A percentile compares a stretch with the other conserved stretches of the same genome.
Evolutionary conservation across 2,113 vertebrate genomes (phyloP).

Genomic region (Tachuris rubrigastra): DNA sequence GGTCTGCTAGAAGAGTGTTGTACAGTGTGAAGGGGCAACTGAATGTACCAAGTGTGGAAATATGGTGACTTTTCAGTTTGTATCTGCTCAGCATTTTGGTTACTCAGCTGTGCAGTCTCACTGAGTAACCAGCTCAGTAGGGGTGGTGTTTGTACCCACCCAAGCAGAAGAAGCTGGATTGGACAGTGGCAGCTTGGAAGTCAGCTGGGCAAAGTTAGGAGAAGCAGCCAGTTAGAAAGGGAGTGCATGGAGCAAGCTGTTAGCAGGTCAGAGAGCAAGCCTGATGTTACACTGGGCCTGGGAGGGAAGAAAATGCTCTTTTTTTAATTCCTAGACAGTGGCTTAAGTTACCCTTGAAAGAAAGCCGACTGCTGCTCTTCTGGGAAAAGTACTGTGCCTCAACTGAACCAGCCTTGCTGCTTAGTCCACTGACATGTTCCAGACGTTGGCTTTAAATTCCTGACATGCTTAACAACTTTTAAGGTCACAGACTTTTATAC

Average conservation of each 20-base stretch:
- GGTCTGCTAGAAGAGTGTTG: neutral
- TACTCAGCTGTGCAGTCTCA: neutral
- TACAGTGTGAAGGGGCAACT: neutral
- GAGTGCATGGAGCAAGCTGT: neutral
- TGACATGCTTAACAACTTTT: neutral
- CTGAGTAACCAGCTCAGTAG: neutral
- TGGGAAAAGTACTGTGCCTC: neutral
- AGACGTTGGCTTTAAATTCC: slow-evolving; percentile 11
- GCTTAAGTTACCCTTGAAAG: slow-evolving; percentile 5
- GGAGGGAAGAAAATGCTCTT: neutral
- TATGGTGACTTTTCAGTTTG: neutral
- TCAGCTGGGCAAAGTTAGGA: neutral
- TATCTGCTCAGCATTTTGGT: neutral
- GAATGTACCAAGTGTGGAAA: neutral
- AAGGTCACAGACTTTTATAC: neutral
- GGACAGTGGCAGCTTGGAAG: neutral
- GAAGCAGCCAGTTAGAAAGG: neutral
- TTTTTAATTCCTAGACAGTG: neutral
- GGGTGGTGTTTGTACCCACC: neutral
- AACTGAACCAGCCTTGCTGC: neutral
- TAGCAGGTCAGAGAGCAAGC: neutral
- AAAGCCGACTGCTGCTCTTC: neutral
- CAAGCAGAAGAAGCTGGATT: neutral
- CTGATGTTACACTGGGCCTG: neutral
- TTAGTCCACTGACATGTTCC: neutral